Evolutionary conservation across 2,888 invertebrate species (phyloP), one percentile per base, ranked within the genome.

Genomic region (Tryphoninae sp.): DNA sequence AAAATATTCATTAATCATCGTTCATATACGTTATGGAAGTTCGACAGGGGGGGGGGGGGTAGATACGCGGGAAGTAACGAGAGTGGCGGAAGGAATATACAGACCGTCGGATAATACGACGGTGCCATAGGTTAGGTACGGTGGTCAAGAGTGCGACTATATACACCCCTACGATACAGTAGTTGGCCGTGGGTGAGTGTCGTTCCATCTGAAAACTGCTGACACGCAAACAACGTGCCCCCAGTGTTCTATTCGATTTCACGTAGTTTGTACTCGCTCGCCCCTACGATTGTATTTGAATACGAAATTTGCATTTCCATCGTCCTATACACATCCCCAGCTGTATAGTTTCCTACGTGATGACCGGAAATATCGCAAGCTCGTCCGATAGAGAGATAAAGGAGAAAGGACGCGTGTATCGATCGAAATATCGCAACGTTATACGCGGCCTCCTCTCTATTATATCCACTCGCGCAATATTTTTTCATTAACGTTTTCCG

Each of bases 221-320:
- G 53, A 26, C 49, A 71, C 61, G 74, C 49, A 22, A 23, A 61
- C 33, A 53, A 65, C 13, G 65, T 26, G 68, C 42, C 68, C 78
- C 53, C 26, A 67, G 65, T 72, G 62, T 72, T 78, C 81, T 69
- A 84, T 84, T 84, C 75, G 78, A 80, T 83, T 83, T 80, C 73
- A 74, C 59, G 77, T 62, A 67, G 45, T 67, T 80, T 58, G 77
- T 78, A 78, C 65, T 78, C 69, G 76, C 23, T 62, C 26, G 72
- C 68, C 59, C 78, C 16, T 8, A 9, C 80, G 76, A 77, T 83
- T 78, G 76, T 84, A 83, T 83, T 83, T 80, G 76, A 83, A 82
- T 83, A 80, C 67, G 64, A 65, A 84, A 84, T 84, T 84, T 83
- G 83, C 81, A 80, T 84, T 80, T 78, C 77, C 61, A 82, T 84